A percentile compares a stretch with the other conserved stretches of the same genome.
These are phyloP conservation scores for Pitta sordida DNA, from an alignment of 2,113 vertebrate genomes.

Conservation along the genomic window DNA sequence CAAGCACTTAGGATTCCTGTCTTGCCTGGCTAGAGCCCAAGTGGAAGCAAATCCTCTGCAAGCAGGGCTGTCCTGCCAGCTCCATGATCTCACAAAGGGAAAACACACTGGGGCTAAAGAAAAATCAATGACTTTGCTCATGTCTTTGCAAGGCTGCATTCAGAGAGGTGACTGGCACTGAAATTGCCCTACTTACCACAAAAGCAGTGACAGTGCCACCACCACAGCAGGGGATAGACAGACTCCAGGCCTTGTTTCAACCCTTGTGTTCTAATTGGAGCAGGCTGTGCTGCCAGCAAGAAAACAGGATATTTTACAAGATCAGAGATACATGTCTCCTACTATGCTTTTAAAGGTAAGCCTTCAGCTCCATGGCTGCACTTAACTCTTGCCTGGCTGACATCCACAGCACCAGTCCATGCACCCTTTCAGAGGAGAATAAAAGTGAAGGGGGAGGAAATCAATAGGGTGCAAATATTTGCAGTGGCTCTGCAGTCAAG, in stretches of 20 bases:
- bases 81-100: neutral
- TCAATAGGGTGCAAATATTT: neutral
- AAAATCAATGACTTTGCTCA: slow-evolving; percentile 46
- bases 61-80: slow-evolving; percentile 38
- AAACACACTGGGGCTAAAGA: neutral
- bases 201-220: slow-evolving; percentile 25
- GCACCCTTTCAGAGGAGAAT: rapidly evolving
- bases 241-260: neutral
- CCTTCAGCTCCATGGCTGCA: neutral
- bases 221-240: neutral
- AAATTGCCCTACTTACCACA: slow-evolving; percentile 39
- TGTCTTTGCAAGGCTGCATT: slow-evolving; percentile 26
- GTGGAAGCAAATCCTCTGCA: slow-evolving; percentile 35
- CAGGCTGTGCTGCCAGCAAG: slow-evolving; percentile 36
- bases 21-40: slow-evolving; percentile 35
- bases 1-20: neutral
- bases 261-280: neutral
- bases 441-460: neutral
- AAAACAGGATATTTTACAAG: neutral
- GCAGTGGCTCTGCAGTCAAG: neutral
- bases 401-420: neutral
- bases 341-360: neutral
- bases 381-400: neutral
- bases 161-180: slow-evolving; percentile 23
- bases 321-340: neutral